These are phyloP conservation scores for Cyclopterus lumpus DNA, from an alignment of 2,797 vertebrate genomes.

Conservation along the genomic window DNA sequence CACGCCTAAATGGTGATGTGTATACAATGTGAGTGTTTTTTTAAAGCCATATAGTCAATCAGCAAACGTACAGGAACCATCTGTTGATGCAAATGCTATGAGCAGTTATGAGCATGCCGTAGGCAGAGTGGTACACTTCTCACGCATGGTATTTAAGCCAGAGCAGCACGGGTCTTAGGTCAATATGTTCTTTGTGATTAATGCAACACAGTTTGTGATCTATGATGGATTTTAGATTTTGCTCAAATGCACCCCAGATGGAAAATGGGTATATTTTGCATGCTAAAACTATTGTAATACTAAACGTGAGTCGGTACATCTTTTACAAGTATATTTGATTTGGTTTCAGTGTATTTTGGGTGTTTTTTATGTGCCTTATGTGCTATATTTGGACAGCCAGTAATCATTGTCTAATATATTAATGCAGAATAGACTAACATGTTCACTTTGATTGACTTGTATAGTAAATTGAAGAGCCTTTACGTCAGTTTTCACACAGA, in stretches of 20 bases:
- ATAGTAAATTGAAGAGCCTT: background rate
- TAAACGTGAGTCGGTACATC: background rate
- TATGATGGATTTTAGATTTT: background rate
- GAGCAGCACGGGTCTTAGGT: too few species aligned
- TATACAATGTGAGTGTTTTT: conserved; percentile 11
- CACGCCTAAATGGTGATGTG: conserved; percentile 12
- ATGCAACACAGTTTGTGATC: background rate
- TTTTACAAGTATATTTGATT: background rate
- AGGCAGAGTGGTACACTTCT: background rate
- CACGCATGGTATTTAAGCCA: background rate
- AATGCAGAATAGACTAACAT: background rate
- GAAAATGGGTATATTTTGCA: background rate
- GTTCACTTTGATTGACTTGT: background rate
- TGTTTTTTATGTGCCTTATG: background rate
- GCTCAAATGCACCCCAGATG: background rate
- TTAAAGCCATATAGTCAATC: too few species aligned
- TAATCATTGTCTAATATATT: background rate
- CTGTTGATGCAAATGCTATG: conserved; percentile 6
- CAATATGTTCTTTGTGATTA: background rate
- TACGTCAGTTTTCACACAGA: background rate
- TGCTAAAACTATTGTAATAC: background rate
- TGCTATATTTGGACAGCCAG: background rate
- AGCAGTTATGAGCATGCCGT: background rate
- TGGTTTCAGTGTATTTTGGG: background rate
- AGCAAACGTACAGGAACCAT: conserved; percentile 13